Percentiles rank a stretch among this genome's conserved stretches.
phyloP scores from a whole-genome alignment of 2,888 invertebrate genomes.

The Leptopilina syphax region DNA sequence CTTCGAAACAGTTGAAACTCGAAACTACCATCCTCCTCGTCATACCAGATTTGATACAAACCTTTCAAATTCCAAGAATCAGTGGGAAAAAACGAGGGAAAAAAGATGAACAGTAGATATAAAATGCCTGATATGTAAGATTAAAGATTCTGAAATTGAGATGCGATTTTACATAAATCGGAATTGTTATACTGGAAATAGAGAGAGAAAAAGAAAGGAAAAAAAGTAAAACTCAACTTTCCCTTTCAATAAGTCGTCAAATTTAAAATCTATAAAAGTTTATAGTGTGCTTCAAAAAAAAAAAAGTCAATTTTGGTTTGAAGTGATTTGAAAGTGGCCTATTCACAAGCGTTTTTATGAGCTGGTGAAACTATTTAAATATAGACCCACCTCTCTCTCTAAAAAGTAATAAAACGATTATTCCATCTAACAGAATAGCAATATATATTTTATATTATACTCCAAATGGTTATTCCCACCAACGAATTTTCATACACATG shows the following conservation, averaged over 20 bases:
- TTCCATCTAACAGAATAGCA: constrained; percentile 4
- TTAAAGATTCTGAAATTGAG: neutral
- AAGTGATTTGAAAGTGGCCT: constrained; percentile 17
- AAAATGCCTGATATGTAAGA: neutral
- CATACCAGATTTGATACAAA: constrained; percentile 32
- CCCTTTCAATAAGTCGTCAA: neutral
- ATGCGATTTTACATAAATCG: too few relatives aligned
- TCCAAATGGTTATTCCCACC: constrained; percentile 3
- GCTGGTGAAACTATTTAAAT: constrained; percentile 12
- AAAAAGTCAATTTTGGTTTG: constrained; percentile 1
- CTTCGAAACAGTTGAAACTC: constrained; percentile 34
- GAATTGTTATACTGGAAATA: too few relatives aligned
- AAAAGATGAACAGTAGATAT: neutral
- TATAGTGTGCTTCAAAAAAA: neutral
- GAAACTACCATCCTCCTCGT: constrained; percentile 21
- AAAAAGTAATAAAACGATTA: constrained; percentile 7
- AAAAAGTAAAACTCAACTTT: neutral
- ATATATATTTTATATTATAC: constrained; percentile 1
- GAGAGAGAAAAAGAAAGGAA: too few relatives aligned
- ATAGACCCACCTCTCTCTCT: neutral
- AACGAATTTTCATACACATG: neutral
- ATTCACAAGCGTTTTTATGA: constrained; percentile 10
- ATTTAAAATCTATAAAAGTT: constrained; percentile 6
- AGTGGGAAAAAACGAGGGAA: neutral
- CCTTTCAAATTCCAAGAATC: neutral